phyloP scores from a whole-genome alignment of 2,888 invertebrate species.

The Cataglyphis albicans region DNA sequence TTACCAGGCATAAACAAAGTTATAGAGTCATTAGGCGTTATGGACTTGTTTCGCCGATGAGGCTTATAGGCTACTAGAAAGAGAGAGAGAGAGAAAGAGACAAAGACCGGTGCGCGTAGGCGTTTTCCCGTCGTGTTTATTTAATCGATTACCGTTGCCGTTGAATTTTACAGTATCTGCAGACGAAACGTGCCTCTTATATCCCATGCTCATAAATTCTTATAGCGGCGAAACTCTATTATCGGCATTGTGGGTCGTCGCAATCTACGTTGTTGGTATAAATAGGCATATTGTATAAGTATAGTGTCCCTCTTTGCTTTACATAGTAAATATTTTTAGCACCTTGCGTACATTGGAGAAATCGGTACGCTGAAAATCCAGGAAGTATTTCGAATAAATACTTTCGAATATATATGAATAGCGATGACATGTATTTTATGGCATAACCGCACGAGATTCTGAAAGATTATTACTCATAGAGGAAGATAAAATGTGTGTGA shows the following conservation, averaged over 20 bases:
- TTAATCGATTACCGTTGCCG: conserved; percentile 67
- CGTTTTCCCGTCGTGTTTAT: conserved; percentile 60
- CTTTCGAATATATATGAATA: too few relatives aligned
- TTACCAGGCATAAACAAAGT: conserved; percentile 58
- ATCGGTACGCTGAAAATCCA: neutral
- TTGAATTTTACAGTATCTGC: conserved; percentile 64
- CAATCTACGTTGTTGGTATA: neutral
- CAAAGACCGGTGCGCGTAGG: conserved; percentile 13
- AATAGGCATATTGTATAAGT: neutral
- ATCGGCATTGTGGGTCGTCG: conserved; percentile 31
- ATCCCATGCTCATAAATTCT: conserved; percentile 33
- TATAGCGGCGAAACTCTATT: conserved; percentile 30
- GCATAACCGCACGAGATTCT: neutral
- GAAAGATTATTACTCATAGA: neutral
- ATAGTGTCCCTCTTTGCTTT: neutral
- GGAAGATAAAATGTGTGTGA: conserved; percentile 17
- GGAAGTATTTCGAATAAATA: neutral
- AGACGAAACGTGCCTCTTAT: conserved; percentile 20
- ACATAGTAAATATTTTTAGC: conserved; percentile 19
- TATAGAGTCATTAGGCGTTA: conserved; percentile 69
- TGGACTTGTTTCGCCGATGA: conserved; percentile 48
- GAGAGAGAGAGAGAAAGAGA: conserved; percentile 20
- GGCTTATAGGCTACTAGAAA: conserved; percentile 34
- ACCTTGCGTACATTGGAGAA: neutral
- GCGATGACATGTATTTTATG: neutral